Base-by-base conservation (phyloP, 2,888 invertebrate genomes). In the Aspidiotus destructor region DNA sequence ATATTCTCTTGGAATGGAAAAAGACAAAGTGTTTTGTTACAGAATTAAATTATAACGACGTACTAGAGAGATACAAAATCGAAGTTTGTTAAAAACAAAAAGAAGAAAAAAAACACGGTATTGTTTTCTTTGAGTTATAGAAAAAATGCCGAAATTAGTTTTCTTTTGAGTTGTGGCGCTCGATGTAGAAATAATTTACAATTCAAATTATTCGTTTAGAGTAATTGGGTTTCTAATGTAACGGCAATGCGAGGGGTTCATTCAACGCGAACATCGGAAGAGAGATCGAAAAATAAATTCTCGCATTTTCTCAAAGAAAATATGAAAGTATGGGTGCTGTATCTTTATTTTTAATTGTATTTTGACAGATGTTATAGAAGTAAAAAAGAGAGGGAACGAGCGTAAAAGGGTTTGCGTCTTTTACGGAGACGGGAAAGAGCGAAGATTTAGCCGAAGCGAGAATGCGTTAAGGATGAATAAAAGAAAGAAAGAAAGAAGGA, bases 261-360 rank as follows among this genome's bases (percentile, higher is more conserved):
- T 48, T 40, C 11, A 53, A n/a, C 41, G 52, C 41, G 54, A 53
- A 63, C 52, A 63, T 40, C 52, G 52, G 63, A 63, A 63, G 63
- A 63, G 52, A 63, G 63, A 63, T 63, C 67, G 60, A 58, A 67
- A 63, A 67, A 67, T 48, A 58, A 60, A 58, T 57, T 67, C 60
- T 58, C 60, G 55, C 55, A 40, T 13, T 63, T 63, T 48, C 48
- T 63, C 41, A 41, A 57, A 17, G 57, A 55, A 57, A 65, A 65
- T n/a, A 57, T 42, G 60, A 67, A 58, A 60, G 60, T 44, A 44
- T 67, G 60, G 67, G 67, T 67, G 67, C 67, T 58, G 67, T 67
- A 67, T 67, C 67, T 67, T 67, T 67, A 67, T 67, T 67, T 67
- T 67, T 67, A 67, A 67, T 67, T 67, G 67, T 60, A 48, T 48